A percentile compares a stretch with the other conserved stretches of the same genome.
These are phyloP conservation scores for Epistrophe grossulariae DNA, from an alignment of 2,888 invertebrate species.

Conservation along the genomic window DNA sequence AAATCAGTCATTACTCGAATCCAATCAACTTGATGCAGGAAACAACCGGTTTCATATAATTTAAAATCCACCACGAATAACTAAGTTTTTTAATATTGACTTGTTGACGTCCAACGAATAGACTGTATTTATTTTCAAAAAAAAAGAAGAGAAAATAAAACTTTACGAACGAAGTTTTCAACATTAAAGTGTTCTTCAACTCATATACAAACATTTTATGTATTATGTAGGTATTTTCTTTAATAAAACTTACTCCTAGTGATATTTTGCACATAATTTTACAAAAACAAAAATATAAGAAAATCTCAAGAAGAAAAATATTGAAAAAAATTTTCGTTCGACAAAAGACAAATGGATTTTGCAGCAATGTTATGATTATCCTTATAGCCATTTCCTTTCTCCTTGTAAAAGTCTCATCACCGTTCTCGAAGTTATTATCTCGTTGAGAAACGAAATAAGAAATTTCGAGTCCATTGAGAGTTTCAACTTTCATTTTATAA, in stretches of 20 bases:
- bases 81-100: constrained; percentile 6
- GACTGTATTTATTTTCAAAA: constrained; percentile 5
- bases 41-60: not conserved
- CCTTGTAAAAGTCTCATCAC: constrained; percentile 32
- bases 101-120: constrained; percentile 17
- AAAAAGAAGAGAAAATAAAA: not conserved
- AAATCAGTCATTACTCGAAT: not conserved
- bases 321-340: constrained; percentile 42
- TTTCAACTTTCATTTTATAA: constrained; percentile 51
- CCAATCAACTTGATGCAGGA: constrained; percentile 2
- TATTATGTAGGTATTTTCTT: constrained; percentile 4
- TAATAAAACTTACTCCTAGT: constrained; percentile 45
- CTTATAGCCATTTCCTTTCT: constrained; percentile 41
- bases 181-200: constrained; percentile 46
- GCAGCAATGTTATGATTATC: constrained; percentile 70
- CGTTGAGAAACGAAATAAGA: constrained; percentile 50
- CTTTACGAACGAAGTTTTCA: constrained; percentile 37
- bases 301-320: constrained; percentile 54
- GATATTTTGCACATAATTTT: constrained; percentile 58
- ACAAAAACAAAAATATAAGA: constrained; percentile 54
- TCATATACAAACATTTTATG: constrained; percentile 11
- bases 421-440: constrained; percentile 42
- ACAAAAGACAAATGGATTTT: constrained; percentile 70
- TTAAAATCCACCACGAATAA: not conserved
- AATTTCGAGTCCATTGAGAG: constrained; percentile 49